These are phyloP conservation scores for Sinodicranocentrus sp. DNA, from an alignment of 2,888 invertebrate genomes.

Conservation along the genomic window DNA sequence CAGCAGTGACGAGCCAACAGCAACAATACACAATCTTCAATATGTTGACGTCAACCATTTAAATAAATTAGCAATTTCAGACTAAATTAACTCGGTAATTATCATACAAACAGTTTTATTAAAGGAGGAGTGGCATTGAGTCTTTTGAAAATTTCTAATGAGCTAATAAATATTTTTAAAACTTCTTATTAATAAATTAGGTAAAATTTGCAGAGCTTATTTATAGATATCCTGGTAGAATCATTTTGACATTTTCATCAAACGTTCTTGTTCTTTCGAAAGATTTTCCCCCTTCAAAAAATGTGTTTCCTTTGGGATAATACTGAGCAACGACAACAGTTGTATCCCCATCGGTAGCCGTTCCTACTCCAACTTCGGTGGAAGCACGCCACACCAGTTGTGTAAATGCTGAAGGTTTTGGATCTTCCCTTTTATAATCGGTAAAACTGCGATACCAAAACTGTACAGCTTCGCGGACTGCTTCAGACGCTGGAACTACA, in stretches of 20 bases:
- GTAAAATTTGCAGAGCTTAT: too few relatives aligned
- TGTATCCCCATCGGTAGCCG: slow-evolving; percentile 55
- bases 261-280: slow-evolving; percentile 59
- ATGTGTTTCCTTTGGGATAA: slow-evolving; percentile 65
- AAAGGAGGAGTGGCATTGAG: too few relatives aligned
- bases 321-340: slow-evolving; percentile 68
- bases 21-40: too few relatives aligned
- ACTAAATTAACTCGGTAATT: too few relatives aligned
- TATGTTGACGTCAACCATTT: too few relatives aligned
- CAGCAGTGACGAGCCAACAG: too few relatives aligned
- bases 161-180: too few relatives aligned
- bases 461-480: slow-evolving; percentile 69
- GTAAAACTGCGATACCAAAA: slow-evolving; percentile 69
- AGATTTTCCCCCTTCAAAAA: slow-evolving; percentile 35
- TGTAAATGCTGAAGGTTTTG: slow-evolving; percentile 62
- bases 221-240: slow-evolving; percentile 53
- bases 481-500: slow-evolving; percentile 46
- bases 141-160: too few relatives aligned
- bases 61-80: too few relatives aligned
- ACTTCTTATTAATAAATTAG: too few relatives aligned
- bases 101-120: too few relatives aligned
- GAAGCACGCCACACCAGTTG: slow-evolving; percentile 67
- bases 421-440: slow-evolving; percentile 63
- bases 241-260: slow-evolving; percentile 66
- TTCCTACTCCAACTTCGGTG: slow-evolving; percentile 56